Evolutionary conservation across 2,797 vertebrate species (phyloP).

Genomic region (Cossypha heuglini): DNA sequence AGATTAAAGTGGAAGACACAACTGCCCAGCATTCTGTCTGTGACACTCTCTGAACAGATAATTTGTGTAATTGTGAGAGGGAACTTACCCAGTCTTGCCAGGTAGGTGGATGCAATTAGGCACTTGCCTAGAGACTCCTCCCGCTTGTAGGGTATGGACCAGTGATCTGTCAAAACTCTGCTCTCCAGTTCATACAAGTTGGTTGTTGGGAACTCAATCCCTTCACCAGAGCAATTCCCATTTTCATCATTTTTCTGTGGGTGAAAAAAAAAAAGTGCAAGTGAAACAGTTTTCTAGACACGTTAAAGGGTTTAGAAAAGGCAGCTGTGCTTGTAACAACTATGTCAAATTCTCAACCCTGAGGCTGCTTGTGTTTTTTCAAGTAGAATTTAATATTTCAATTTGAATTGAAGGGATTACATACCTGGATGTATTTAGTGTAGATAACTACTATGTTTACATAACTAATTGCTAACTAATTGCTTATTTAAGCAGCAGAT

Average conservation of each 20-base stretch:
- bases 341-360: background rate
- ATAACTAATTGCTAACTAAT: constrained; percentile 28
- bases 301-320: background rate
- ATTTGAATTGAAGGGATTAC: constrained; percentile 15
- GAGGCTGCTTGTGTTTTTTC: background rate
- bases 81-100: constrained; percentile 90
- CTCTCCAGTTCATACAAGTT: constrained; percentile 98
- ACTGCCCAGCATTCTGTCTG: background rate
- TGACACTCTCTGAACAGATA: background rate
- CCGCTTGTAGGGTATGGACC: constrained; percentile 98
- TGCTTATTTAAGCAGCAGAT: background rate
- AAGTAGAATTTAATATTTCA: background rate
- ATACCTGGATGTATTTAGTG: background rate
- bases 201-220: constrained; percentile 97
- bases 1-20: background rate
- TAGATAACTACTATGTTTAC: background rate
- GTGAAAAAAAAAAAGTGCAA: background rate
- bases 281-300: background rate
- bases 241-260: constrained; percentile 95
- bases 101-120: constrained; percentile 92
- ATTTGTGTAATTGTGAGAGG: background rate
- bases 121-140: constrained; percentile 98
- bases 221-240: constrained; percentile 93
- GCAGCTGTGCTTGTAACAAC: background rate
- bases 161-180: constrained; percentile 96